Evolutionary conservation across 2,113 vertebrate species (phyloP), one percentile per base, ranked within the genome.

Genomic region (Oceanodroma tethys): DNA sequence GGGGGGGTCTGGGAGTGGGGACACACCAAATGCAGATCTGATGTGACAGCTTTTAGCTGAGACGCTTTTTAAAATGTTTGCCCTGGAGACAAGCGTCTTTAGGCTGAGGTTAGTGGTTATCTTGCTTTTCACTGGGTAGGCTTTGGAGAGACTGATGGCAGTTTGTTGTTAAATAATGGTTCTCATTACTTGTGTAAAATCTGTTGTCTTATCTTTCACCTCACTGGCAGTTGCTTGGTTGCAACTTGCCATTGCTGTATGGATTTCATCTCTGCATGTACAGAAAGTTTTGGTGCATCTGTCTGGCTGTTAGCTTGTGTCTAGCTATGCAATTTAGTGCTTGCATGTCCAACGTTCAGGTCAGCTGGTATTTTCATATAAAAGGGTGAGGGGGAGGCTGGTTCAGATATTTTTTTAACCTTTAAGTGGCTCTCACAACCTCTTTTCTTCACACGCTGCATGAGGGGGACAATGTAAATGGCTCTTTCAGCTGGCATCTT

Each of bases 351-450:
- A 27, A 0, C 21, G 13, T 47, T 80, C 17, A 0, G 5, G 16
- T 70, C 38, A 70, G 38, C 16, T 71, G 55, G 34, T 45, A 27
- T 48, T 95, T 86, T 62, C 23, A 14, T 2, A 3, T 2, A 13
- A n/a, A 25, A 67, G 21, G 4, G 18, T 7, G 4, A 1, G 9
- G 5, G 7, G 5, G 3, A 1, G 2, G 5, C 0, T 7, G 17
- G 10, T 3, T 26, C 18, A 26, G 7, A 27, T n/a, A n/a, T n/a
- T n/a, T 27, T 94, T 93, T 42, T 32, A 70, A 78, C 23, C 13
- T 84, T 95, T 95, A 42, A 48, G 56, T 32, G 45, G 5, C 17
- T 85, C n/a, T 92, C 76, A 56, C 43, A 84, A 80, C 11, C 43
- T 47, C 30, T 82, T 55, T 32, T 76, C 53, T 50, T 42, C 12